Percentiles rank a stretch among this genome's conserved stretches.
phyloP scores from a whole-genome alignment of 2,113 vertebrate genomes.

The Sminthopsis crassicaudata region DNA sequence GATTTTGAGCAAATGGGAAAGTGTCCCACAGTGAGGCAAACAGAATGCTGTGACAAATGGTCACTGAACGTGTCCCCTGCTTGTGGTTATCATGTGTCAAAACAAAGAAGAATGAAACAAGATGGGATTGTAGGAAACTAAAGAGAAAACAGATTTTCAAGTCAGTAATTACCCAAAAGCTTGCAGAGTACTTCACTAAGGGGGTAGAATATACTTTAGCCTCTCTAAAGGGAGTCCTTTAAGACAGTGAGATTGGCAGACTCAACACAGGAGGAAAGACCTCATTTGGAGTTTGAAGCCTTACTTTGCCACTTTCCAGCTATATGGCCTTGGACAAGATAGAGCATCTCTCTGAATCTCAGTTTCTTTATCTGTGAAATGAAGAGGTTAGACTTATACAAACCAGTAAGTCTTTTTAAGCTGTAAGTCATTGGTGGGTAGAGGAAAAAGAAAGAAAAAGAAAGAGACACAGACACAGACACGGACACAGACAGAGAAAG shows the following conservation, averaged over 20 bases:
- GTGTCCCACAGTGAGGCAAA: neutral
- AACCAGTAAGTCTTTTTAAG: neutral
- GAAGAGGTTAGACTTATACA: neutral
- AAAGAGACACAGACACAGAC: no score
- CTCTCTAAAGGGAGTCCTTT: neutral
- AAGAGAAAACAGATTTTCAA: slow-evolving; percentile 38
- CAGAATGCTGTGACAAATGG: slow-evolving; percentile 18
- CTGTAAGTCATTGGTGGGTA: neutral
- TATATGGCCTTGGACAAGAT: neutral
- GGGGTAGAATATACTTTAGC: neutral
- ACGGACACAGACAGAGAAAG: no score
- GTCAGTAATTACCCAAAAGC: neutral
- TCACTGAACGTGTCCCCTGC: neutral
- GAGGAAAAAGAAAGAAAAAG: no score
- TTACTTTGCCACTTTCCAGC: neutral
- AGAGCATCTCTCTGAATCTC: neutral
- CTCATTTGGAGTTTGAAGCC: neutral
- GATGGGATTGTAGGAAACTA: neutral
- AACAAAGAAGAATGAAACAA: slow-evolving; percentile 10
- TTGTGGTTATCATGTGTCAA: neutral
- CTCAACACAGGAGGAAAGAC: neutral
- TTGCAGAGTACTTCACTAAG: neutral
- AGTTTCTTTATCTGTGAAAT: neutral
- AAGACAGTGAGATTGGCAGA: neutral
- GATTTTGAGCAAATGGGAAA: neutral